Evolutionary conservation across 2,113 vertebrate genomes (phyloP).

Genomic region (Heliornis fulica): DNA sequence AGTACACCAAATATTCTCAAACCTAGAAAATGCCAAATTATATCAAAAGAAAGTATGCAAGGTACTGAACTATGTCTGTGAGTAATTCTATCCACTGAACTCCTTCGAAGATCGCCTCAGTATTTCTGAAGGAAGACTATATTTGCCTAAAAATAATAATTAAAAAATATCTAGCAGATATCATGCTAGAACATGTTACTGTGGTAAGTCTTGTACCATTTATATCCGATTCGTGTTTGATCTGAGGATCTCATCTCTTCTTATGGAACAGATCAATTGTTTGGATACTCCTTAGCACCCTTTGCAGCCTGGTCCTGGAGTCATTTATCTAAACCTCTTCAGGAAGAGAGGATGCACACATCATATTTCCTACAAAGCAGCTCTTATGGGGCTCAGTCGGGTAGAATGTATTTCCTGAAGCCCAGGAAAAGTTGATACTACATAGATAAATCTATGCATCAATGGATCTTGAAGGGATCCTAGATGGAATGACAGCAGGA

Average conservation of each 20-base stretch:
- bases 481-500: not conserved
- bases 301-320: not conserved
- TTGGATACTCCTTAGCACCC: not conserved
- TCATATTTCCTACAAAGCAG: not conserved
- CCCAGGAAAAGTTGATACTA: not conserved
- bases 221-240: not conserved
- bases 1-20: not conserved
- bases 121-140: not conserved
- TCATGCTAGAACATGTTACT: not conserved
- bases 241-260: not conserved
- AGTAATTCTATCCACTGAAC: conserved; percentile 1
- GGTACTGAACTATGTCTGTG: not conserved
- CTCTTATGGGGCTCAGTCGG: not conserved
- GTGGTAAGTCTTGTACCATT: not conserved
- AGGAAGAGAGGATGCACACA: not conserved
- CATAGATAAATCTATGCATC: not conserved
- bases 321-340: not conserved
- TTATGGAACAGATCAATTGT: not conserved
- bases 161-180: not conserved
- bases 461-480: not conserved
- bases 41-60: not conserved
- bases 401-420: not conserved
- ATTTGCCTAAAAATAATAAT: not conserved
- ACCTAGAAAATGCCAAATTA: not conserved
- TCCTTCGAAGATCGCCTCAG: not conserved